Conservation (phyloP, 2,113 vertebrate genomes). For the Cairina moschata region DNA sequence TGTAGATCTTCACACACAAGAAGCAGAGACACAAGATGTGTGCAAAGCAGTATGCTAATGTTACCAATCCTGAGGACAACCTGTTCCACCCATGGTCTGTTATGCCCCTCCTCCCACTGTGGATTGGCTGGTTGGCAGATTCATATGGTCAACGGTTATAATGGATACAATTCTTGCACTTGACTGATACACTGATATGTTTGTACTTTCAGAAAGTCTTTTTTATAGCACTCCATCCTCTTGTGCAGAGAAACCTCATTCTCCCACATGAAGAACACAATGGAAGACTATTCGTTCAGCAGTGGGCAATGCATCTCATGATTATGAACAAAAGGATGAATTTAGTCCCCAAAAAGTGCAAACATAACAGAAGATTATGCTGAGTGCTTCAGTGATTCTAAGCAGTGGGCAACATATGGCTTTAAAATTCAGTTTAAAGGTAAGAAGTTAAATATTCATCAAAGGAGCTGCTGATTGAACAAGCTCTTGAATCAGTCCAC, state of each 20-base stretch:
- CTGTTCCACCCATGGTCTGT: not conserved
- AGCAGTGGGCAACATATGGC: not conserved
- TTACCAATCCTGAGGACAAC: not conserved
- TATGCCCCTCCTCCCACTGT: not conserved
- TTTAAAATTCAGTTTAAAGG: not conserved
- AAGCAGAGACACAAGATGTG: not conserved
- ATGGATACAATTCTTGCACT: not conserved
- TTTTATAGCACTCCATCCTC: not conserved
- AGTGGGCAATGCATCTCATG: not conserved
- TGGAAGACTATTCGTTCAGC: not conserved
- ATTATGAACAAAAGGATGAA: not conserved
- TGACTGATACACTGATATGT: not conserved
- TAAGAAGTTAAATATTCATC: conserved; percentile 54
- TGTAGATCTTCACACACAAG: not conserved
- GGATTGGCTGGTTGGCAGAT: not conserved
- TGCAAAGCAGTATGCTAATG: not conserved
- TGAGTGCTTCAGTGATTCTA: conserved; percentile 9
- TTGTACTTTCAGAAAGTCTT: not conserved
- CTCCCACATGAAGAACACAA: fast-evolving
- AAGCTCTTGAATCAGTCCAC: conserved; percentile 34
- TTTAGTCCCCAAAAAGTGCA: not conserved
- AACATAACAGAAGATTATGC: not conserved
- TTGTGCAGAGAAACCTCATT: not conserved
- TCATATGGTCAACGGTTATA: not conserved
- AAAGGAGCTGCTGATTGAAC: conserved; percentile 10